These are phyloP conservation scores for Ormia ochracea DNA, from an alignment of 2,888 invertebrate genomes.

Conservation along the genomic window DNA sequence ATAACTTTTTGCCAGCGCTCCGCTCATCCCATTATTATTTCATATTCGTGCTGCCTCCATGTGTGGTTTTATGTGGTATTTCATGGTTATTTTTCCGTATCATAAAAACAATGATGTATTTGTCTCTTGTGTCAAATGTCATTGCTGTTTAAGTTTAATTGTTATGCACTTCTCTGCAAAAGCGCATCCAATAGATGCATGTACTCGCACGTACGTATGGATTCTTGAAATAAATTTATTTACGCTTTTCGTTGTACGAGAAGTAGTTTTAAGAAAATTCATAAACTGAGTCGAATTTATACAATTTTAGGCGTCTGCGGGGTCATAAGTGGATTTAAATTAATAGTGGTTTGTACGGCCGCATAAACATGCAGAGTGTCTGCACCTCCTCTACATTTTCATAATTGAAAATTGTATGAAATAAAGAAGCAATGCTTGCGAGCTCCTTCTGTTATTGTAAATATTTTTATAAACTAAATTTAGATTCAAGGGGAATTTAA, in stretches of 20 bases:
- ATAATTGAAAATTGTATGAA: no score
- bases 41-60: background rate
- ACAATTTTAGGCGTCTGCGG: background rate
- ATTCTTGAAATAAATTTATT: slow-evolving; percentile 14
- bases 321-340: background rate
- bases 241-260: background rate
- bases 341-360: background rate
- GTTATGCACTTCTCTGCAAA: slow-evolving; percentile 34
- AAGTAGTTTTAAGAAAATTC: slow-evolving; percentile 1
- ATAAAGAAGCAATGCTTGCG: no score
- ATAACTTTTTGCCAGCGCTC: background rate
- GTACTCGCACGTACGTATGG: no score
- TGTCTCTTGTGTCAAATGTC: slow-evolving; percentile 59
- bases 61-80: slow-evolving; percentile 12
- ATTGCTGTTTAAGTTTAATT: slow-evolving; percentile 53
- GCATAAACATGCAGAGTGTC: no score
- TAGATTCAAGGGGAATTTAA: no score
- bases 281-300: background rate
- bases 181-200: slow-evolving; percentile 36
- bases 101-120: slow-evolving; percentile 47
- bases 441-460: no score
- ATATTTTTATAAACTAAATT: no score
- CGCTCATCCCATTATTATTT: background rate
- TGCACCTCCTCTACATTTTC: no score
- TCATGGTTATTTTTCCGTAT: slow-evolving; percentile 23